Conservation (phyloP, 1,140 invertebrate genomes). For the Drosophila sp. region DNA sequence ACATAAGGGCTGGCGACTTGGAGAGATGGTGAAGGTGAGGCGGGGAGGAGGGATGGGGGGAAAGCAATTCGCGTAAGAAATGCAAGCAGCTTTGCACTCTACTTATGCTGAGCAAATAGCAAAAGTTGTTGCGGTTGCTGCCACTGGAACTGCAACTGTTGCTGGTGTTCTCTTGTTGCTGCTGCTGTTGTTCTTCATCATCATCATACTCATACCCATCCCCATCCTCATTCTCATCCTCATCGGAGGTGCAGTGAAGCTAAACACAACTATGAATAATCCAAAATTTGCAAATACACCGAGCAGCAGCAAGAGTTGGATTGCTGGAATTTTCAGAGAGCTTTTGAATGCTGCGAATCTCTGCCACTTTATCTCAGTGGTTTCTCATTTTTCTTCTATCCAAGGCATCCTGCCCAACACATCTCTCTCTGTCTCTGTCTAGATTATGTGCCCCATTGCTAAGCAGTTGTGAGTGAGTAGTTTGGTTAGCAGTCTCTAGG, state of each 20-base stretch:
- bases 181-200: conserved; percentile 44
- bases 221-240: too few relatives aligned
- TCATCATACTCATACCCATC: too few relatives aligned
- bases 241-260: not conserved
- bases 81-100: conserved; percentile 46
- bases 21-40: not conserved
- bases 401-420: conserved; percentile 34
- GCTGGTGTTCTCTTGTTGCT: conserved; percentile 36
- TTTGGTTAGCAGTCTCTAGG: conserved; percentile 59
- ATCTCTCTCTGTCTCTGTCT: not conserved
- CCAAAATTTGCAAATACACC: conserved; percentile 77
- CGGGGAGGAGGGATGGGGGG: not conserved
- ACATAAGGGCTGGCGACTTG: conserved; percentile 57
- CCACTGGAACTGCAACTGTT: conserved; percentile 16
- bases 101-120: conserved; percentile 71
- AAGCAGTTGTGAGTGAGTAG: conserved; percentile 73
- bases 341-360: conserved; percentile 78
- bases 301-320: conserved; percentile 51
- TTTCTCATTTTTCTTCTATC: conserved; percentile 77
- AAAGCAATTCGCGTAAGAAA: conserved; percentile 51
- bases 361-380: conserved; percentile 78
- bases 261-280: conserved; percentile 73
- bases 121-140: conserved; percentile 36
- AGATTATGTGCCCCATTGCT: conserved; percentile 59
- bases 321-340: conserved; percentile 65